A percentile compares a stretch with the other conserved stretches of the same genome.
Evolutionary conservation across 2,113 vertebrate species (phyloP).

Genomic region (Grantiella picta): DNA sequence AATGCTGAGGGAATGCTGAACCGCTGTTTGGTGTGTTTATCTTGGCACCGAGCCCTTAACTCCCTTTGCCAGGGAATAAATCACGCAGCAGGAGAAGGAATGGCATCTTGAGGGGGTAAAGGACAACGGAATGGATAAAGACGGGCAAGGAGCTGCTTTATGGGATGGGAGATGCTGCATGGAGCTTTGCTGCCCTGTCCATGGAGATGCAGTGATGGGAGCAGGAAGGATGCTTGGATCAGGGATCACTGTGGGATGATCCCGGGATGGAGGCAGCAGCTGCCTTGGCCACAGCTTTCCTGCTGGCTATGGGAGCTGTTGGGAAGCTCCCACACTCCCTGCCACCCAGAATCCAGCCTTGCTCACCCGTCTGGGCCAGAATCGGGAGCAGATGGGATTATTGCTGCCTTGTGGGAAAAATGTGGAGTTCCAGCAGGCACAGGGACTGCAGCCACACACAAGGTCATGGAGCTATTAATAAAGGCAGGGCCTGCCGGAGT

Average conservation of each 20-base stretch:
- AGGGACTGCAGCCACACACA: neutral
- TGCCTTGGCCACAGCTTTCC: neutral
- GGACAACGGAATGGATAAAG: neutral
- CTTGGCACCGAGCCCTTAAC: neutral
- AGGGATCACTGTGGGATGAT: accelerated
- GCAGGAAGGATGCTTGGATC: accelerated
- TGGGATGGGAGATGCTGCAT: accelerated
- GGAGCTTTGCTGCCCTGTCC: neutral
- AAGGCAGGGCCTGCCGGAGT: neutral
- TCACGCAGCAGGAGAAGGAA: neutral
- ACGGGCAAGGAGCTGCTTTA: accelerated
- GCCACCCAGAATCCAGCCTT: neutral
- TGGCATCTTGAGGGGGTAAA: neutral
- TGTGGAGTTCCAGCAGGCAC: neutral
- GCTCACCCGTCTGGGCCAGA: neutral
- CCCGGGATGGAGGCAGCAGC: neutral
- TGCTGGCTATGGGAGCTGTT: accelerated
- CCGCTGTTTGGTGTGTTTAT: accelerated
- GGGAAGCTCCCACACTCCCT: neutral
- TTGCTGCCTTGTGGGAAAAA: constrained; percentile 28
- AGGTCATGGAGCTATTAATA: constrained; percentile 3
- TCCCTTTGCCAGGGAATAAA: neutral
- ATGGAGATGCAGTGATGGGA: accelerated
- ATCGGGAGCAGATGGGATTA: constrained; percentile 31
- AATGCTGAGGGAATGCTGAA: neutral